Evolutionary conservation across 1,140 invertebrate genomes (phyloP), one percentile per base, ranked within the genome.

Genomic region (Lordiphosa stackelbergi): DNA sequence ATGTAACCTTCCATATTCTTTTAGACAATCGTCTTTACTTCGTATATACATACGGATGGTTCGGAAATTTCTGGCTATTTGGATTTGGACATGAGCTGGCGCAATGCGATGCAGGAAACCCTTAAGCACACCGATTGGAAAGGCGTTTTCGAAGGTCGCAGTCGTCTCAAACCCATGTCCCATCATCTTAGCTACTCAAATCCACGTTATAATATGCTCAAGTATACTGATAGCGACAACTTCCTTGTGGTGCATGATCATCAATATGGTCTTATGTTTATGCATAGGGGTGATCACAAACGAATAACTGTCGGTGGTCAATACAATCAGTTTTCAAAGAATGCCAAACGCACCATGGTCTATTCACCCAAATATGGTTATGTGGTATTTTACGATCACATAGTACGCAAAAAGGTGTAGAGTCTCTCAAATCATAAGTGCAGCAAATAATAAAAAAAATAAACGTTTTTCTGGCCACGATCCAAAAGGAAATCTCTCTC

Each of bases 21-120:
- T 6, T 16, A 87, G 86, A 86, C 86, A 11, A 87, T 87, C 7
- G 79, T 86, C 3, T 87, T 86, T 34, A 49, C 75, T 1, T 66
- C 72, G 0, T 69, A 55, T 42, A 38, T 49, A 0, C 19, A 61
- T 12, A 19, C 28, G 4, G 58, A 70, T 5, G 77, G 86, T 0
- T 84, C 75, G 0, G 79, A 87, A 12, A 59, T 77, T 11, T 85
- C 86, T 0, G 77, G 73, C 1, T 87, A 87, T 36, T 61, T 87
- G 4, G 86, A 87, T 22, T 68, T 81, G 59, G 86, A 68, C 5
- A 52, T 65, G 28, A 87, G 86, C 41, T 81, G 79, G 58, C 45
- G 48, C 1, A 60, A 65, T 36, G 57, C 64, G 5, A 53, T 45
- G 16, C 41, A 58, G 0, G 31, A 48, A 1, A 8, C 12, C 0